Evolutionary conservation across 2,113 vertebrate genomes (phyloP).

Genomic region (Otus sunia): DNA sequence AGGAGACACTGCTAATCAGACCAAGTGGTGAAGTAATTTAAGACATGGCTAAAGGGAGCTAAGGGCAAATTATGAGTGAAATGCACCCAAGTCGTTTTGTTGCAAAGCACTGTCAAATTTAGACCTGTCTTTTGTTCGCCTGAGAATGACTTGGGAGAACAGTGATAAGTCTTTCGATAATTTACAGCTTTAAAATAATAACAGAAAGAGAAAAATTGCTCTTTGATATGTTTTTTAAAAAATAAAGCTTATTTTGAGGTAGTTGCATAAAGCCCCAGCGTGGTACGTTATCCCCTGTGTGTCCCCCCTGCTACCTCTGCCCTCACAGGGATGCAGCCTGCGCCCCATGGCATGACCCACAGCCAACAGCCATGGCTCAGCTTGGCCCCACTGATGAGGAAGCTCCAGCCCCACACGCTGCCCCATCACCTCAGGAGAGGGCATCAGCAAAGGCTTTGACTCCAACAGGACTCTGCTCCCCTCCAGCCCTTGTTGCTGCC

Average conservation of each 20-base stretch:
- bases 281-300: background rate
- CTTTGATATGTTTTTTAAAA: background rate
- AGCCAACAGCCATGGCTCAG: background rate
- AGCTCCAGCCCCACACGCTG: background rate
- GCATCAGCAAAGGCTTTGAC: rapidly evolving
- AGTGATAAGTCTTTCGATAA: background rate
- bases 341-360: too few species aligned
- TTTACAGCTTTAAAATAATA: background rate
- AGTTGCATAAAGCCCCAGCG: background rate
- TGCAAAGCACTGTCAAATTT: background rate
- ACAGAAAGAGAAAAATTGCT: background rate
- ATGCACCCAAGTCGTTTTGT: background rate
- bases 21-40: background rate
- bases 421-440: background rate
- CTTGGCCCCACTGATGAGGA: background rate
- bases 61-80: background rate
- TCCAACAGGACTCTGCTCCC: rapidly evolving
- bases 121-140: background rate
- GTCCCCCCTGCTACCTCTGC: background rate
- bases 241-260: background rate
- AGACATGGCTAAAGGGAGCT: background rate
- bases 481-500: background rate
- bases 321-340: rapidly evolving
- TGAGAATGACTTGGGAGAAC: background rate
- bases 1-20: background rate